A percentile compares a stretch with the other conserved stretches of the same genome.
These are phyloP conservation scores for Rhamnusium bicolor DNA, from an alignment of 2,888 invertebrate genomes.

Conservation along the genomic window DNA sequence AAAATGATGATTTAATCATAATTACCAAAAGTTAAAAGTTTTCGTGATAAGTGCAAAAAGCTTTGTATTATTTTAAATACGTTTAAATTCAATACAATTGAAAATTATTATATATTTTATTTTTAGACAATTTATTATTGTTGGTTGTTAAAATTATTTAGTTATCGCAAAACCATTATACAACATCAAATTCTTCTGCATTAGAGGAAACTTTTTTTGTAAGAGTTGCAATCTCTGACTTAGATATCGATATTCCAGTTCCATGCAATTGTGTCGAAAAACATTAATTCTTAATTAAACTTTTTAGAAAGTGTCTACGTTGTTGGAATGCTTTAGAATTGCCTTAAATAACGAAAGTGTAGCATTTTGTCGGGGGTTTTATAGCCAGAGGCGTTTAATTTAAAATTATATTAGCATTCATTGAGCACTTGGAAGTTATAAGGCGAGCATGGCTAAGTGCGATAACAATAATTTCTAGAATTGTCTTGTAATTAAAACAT, in stretches of 20 bases:
- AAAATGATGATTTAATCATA: too few relatives aligned
- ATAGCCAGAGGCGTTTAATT: conserved; percentile 51
- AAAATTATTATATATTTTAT: too few relatives aligned
- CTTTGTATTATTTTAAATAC: too few relatives aligned
- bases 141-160: too few relatives aligned
- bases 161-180: too few relatives aligned
- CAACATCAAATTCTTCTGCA: not conserved
- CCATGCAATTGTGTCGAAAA: conserved; percentile 42
- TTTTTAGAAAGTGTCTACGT: conserved; percentile 56
- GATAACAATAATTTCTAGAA: conserved; percentile 46
- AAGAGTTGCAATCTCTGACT: conserved; percentile 7
- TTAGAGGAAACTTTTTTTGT: not conserved
- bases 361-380: conserved; percentile 55
- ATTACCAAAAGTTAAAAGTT: too few relatives aligned
- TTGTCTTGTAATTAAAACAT: conserved; percentile 40
- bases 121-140: too few relatives aligned
- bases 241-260: conserved; percentile 14
- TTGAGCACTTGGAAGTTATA: conserved; percentile 51
- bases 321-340: conserved; percentile 52
- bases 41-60: too few relatives aligned
- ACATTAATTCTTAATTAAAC: conserved; percentile 58
- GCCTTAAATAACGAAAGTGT: conserved; percentile 55
- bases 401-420: conserved; percentile 56
- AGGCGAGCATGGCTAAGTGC: conserved; percentile 39
- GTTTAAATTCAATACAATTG: too few relatives aligned